Base-by-base conservation (phyloP, 2,888 invertebrate genomes). In the Synergus laeviventris region DNA sequence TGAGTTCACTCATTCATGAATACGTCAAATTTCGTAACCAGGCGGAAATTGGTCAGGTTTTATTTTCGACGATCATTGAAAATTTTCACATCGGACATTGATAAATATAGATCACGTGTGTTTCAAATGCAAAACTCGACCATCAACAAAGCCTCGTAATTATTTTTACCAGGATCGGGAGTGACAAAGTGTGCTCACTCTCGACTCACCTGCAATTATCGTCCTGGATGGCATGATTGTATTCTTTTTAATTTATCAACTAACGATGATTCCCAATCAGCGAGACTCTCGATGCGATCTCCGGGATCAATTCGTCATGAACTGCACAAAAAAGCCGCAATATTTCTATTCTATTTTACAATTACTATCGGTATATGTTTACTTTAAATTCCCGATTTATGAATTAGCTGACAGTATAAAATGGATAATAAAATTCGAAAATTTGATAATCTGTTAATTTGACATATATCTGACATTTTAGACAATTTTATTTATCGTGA, bases 111-210 rank as follows among this genome's bases (percentile, higher is more conserved):
- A 60, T n/a, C 7, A 60, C n/a, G n/a, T 49, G 49, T 9, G n/a
- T 49, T 60, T 9, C 16, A 8, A 24, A 84, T 83, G 83, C 81
- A 42, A 82, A 84, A 84, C 76, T 61, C 60, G 1, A 49, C 1
- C 2, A 49, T n/a, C 49, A 49, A 16, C n/a, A 36, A 42, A 49
- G 45, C 74, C 36, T 77, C 45, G 74, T 64, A 83, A 84, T 84
- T 85, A 85, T 84, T 84, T 85, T 83, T 76, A 64, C 56, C 79
- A 42, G 75, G 73, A 76, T 79, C 60, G 74, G 49, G 74, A 78
- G 79, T 83, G 83, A 84, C 82, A 82, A 84, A 85, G 81, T 80
- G 81, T 73, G 78, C 77, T 75, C 62, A 74, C 80, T 84, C 84
- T 78, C 78, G 81, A 79, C 42, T 81, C 76, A 78, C 66, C 74